phyloP scores from a whole-genome alignment of 2,797 vertebrate species.

The Phylloscopus collybita region DNA sequence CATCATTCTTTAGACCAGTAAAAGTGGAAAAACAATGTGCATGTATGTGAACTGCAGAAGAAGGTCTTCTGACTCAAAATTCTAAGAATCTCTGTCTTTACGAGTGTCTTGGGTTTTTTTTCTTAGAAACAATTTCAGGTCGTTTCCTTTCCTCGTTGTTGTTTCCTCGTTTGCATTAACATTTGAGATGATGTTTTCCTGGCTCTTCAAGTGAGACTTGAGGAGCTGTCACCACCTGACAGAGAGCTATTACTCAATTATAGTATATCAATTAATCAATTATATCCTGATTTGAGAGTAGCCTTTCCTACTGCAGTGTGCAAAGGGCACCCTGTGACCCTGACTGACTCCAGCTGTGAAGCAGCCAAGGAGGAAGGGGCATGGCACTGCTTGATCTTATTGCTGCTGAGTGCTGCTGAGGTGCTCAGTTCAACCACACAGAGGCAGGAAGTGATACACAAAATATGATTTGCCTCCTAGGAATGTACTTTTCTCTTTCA shows the following conservation, averaged over 20 bases:
- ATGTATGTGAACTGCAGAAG: neutral
- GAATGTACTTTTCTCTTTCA: neutral
- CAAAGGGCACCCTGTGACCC: fast-evolving
- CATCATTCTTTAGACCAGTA: neutral
- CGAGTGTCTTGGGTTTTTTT: neutral
- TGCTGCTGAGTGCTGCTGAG: neutral
- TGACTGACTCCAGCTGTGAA: neutral
- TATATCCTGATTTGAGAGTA: neutral
- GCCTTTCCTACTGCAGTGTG: neutral
- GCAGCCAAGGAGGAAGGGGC: neutral
- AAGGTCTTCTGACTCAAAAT: neutral
- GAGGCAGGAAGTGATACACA: neutral
- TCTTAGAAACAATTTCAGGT: neutral
- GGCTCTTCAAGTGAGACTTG: neutral
- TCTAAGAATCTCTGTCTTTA: neutral
- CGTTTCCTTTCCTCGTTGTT: neutral
- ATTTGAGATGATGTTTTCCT: neutral
- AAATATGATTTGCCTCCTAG: neutral
- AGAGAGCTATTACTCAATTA: neutral
- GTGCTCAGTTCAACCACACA: neutral
- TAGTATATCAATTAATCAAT: neutral
- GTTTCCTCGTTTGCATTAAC: neutral
- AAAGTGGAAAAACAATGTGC: neutral
- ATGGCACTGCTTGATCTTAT: neutral
- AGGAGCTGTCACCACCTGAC: neutral